A percentile compares a stretch with the other conserved stretches of the same genome.
These are phyloP conservation scores for Aradus depressus DNA, from an alignment of 2,888 invertebrate species.

Conservation along the genomic window DNA sequence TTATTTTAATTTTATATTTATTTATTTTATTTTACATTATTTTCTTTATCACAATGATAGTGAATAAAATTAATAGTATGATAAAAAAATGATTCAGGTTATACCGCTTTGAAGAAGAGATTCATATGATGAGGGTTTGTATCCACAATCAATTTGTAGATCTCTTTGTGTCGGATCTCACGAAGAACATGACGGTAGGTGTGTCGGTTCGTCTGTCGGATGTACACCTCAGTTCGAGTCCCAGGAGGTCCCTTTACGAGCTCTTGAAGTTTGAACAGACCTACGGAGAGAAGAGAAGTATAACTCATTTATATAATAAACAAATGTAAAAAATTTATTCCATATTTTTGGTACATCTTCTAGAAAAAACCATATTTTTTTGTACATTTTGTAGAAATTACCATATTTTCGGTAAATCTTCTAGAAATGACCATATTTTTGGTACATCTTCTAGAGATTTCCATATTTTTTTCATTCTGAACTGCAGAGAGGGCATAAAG, in stretches of 20 bases:
- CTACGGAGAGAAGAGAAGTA: constrained; percentile 35
- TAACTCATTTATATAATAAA: not conserved
- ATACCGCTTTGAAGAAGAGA: constrained; percentile 72
- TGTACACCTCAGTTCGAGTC: constrained; percentile 58
- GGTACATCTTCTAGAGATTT: too few species aligned
- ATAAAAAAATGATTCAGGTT: not conserved
- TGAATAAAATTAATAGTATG: not conserved
- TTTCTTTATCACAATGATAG: not conserved
- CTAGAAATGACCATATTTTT: too few species aligned
- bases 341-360: too few species aligned
- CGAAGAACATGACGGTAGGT: constrained; percentile 64
- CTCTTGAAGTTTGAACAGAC: constrained; percentile 74
- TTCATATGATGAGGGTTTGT: constrained; percentile 71
- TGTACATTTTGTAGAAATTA: too few species aligned
- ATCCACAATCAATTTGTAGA: constrained; percentile 79
- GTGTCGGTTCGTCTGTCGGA: constrained; percentile 52
- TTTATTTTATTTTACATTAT: not conserved
- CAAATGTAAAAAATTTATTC: too few species aligned
- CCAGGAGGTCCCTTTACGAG: constrained; percentile 59
- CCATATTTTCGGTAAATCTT: too few species aligned
- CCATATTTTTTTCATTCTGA: too few species aligned
- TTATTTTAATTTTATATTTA: not conserved
- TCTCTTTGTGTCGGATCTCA: constrained; percentile 75
- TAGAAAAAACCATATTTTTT: too few species aligned
- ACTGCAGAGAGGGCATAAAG: too few species aligned